Percentiles rank a stretch among this genome's conserved stretches.
Conservation (phyloP, 1,140 invertebrate species). For the Triops longicaudatus region DNA sequence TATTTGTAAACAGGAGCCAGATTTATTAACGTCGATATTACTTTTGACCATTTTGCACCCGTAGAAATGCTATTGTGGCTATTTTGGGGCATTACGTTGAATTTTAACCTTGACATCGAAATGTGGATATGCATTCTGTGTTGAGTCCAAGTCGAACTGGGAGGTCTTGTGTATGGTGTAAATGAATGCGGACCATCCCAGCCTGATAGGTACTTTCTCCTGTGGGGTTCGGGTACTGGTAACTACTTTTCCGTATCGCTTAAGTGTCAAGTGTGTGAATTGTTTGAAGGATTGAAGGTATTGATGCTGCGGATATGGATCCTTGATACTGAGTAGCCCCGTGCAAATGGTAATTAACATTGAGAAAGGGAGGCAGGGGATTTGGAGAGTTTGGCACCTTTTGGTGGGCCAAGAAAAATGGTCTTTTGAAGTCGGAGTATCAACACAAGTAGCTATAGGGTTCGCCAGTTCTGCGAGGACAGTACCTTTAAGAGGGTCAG, state of each 20-base stretch:
- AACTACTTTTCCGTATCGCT: neutral
- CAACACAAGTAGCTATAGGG: neutral
- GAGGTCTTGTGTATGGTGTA: neutral
- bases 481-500: neutral
- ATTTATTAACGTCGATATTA: too few relatives aligned
- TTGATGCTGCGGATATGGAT: neutral
- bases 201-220: neutral
- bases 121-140: neutral
- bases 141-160: neutral
- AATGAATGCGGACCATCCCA: neutral
- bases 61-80: too few relatives aligned
- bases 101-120: too few relatives aligned
- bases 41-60: too few relatives aligned
- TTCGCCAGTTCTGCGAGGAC: neutral
- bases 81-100: too few relatives aligned
- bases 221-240: neutral
- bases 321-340: neutral
- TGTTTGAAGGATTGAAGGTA: neutral
- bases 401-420: neutral
- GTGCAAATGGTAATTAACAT: neutral
- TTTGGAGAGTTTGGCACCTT: neutral
- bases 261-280: constrained; percentile 8
- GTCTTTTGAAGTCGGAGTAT: neutral
- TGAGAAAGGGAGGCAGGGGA: neutral
- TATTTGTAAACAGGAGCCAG: neutral